Evolutionary conservation across 2,113 vertebrate genomes (phyloP), one percentile per base, ranked within the genome.

Genomic region (Nerophis ophidion): DNA sequence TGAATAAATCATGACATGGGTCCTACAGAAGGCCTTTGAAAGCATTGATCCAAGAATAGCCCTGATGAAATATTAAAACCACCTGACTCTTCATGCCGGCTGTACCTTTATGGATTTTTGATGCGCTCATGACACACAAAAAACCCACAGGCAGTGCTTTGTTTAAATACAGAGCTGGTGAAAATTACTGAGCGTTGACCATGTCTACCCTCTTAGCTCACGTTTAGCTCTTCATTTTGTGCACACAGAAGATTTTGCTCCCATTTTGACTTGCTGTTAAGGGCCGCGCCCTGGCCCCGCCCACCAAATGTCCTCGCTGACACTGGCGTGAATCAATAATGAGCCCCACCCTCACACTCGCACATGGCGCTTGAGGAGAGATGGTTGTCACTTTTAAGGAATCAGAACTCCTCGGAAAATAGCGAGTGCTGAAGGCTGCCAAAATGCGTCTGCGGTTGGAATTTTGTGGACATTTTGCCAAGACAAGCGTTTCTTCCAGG

Each of bases 1-100:
- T 92, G n/a, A 93, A 92, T 93, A 91, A 94, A 92, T 90, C 79
- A 91, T 92, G 86, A 88, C 85, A 81, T 76, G 84, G 90, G 81
- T 86, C 91, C 88, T 90, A 89, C 85, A 84, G 80, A 89, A 89
- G 76, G 83, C 75, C 89, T 88, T 73, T 88, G 87, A 86, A 90
- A 80, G 87, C 75, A 86, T 86, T 90, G 90, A 92, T 91, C 89
- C 91, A 86, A 90, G 89, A 94, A 88, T 91, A 91, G 89, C 87
- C 74, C 72, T 82, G 52, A 88, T 94, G 87, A 94, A 93, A 91
- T 92, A 92, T 92, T 93, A 88, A 93, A 88, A 53, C 38, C 63
- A 73, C 69, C 74, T 70, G 64, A 83, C 71, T 83, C 70, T 89
- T 75, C 84, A 81, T 79, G 84, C 71, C 68, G 17, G 52, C 79